A percentile compares a stretch with the other conserved stretches of the same genome.
Evolutionary conservation across 2,888 invertebrate genomes (phyloP).

Genomic region (Chironomus tentans): DNA sequence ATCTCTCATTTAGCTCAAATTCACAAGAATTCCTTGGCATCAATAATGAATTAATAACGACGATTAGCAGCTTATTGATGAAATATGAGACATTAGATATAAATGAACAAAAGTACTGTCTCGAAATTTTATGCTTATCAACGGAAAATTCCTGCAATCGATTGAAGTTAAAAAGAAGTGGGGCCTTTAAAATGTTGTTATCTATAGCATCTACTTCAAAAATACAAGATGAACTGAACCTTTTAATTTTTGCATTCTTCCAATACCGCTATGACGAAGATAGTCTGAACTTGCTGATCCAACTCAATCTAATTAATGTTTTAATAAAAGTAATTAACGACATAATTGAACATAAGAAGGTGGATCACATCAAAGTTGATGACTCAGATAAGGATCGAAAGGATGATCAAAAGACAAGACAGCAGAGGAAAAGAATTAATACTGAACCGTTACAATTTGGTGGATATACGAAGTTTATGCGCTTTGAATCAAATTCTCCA

Average conservation of each 20-base stretch:
- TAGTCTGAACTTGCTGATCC: constrained; percentile 45
- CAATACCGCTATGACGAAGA: constrained; percentile 44
- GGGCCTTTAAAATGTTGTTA: constrained; percentile 38
- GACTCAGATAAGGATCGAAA: constrained; percentile 7
- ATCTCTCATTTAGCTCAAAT: constrained; percentile 37
- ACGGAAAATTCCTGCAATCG: constrained; percentile 41
- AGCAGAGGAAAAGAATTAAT: neutral
- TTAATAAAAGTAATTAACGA: constrained; percentile 45
- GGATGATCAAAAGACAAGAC: neutral
- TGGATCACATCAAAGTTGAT: constrained; percentile 27
- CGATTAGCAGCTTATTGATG: neutral
- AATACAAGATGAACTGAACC: constrained; percentile 36
- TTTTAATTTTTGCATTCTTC: constrained; percentile 41
- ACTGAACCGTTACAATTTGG: neutral
- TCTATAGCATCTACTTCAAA: constrained; percentile 36
- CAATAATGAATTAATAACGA: constrained; percentile 23
- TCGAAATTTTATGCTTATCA: constrained; percentile 38
- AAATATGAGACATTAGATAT: constrained; percentile 33
- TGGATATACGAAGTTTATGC: neutral
- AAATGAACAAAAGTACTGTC: constrained; percentile 38
- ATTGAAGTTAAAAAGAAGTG: constrained; percentile 40
- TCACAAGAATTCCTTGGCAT: constrained; percentile 35
- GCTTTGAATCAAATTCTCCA: neutral
- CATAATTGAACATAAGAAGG: constrained; percentile 22
- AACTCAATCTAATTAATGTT: constrained; percentile 47